Evolutionary conservation across 2,888 invertebrate genomes (phyloP), one percentile per base, ranked within the genome.

Genomic region (Cordylochernes scorpioides): DNA sequence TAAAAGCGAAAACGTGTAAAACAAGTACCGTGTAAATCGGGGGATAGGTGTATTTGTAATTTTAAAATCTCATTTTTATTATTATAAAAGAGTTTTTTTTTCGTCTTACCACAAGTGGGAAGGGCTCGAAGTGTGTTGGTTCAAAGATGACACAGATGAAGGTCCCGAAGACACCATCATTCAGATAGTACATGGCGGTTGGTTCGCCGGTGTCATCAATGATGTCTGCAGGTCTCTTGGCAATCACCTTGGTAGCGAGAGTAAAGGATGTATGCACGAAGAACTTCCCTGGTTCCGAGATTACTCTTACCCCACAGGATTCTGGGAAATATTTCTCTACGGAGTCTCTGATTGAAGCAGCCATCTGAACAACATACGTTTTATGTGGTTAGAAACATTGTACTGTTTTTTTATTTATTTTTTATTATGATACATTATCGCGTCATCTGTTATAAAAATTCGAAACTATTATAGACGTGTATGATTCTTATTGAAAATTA

Each of bases 131-230:
- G 21, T 63, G 61, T 44, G 77, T 74, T 53, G 91, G 86, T 55
- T 97, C 94, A 47, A 78, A 91, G 18, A 94, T 62, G 44, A 88
- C 64, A 58, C 84, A 86, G 61, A 94, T 94, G 64, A 97, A 97
- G 33, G 86, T 86, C 32, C 94, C 91, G 55, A 94, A 97, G 34
- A 97, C 84, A 5, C 97, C 94, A 55, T 97, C 94, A 56, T 94
- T 94, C 48, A 97, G 71, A 60, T 86, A 94, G 57, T 94, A 94
- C 88, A 91, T 91, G 19, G 27, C 25, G 10, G 25, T 12, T 9
- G 15, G 12, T 17, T 31, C 21, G 12, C 14, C 14, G 15, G 32
- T 29, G 7, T 28, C 18, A 12, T 15, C 16, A 3, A 13, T 21
- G 7, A n/a, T n/a, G n/a, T n/a, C n/a, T n/a, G n/a, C n/a, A 15